Evolutionary conservation across 2,113 vertebrate genomes (phyloP), one percentile per base, ranked within the genome.

Genomic region (Gymnogyps californianus): DNA sequence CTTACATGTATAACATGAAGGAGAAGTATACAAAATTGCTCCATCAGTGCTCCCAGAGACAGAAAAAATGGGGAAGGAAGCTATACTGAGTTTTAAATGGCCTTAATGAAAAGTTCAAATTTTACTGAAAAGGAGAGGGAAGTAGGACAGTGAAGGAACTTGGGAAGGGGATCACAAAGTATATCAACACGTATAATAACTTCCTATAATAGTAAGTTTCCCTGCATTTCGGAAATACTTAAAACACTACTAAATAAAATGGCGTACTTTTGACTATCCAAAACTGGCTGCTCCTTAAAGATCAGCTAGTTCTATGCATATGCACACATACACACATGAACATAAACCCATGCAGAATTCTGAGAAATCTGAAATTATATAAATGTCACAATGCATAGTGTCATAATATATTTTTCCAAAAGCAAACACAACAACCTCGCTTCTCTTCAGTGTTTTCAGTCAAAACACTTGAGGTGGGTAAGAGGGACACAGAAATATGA

Each of bases 301-400:
- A 64, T 51, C 24, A 55, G 32, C 24, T 42, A 52, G 24, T 12
- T 85, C 13, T 18, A 38, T 31, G 14, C 18, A 38, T 5, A 8
- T 55, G 21, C 24, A 52, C 26, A 67, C 9, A 52, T 11, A 72
- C 18, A 51, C 4, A 72, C n/a, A 71, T 0, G 0, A 58, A 54
- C 8, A 38, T 8, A 72, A 86, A 58, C 0, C 1, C 18, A 36
- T 1, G 19, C 4, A 59, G 38, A 93, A 69, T 52, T 70, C 69
- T 52, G 32, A 85, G 26, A 82, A 80, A 70, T 9, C 47, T 31
- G 46, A 29, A 80, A 74, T 3, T 75, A 18, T 13, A 3, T 20
- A 64, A 86, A 59, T 28, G 36, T 14, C 51, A 59, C 29, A 70
- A 47, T 58, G 40, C 28, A 40, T 4, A 19, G 16, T 16, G 12